Conservation (phyloP, 2,888 invertebrate species). For the Merodon equestris region DNA sequence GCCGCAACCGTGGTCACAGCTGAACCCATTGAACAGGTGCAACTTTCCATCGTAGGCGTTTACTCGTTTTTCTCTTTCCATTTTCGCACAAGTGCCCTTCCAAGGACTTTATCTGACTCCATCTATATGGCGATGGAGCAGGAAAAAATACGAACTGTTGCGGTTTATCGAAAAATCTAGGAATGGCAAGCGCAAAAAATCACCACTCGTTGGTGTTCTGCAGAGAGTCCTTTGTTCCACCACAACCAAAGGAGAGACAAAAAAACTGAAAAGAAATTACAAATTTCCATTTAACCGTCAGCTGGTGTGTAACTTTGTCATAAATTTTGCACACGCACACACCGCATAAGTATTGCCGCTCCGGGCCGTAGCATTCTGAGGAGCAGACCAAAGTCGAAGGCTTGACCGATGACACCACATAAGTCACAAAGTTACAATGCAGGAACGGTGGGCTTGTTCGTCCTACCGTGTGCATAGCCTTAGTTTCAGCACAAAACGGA, state of each 20-base stretch:
- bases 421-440: slow-evolving; percentile 53
- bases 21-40: slow-evolving; percentile 56
- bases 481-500: slow-evolving; percentile 2
- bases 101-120: slow-evolving; percentile 9
- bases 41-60: slow-evolving; percentile 29
- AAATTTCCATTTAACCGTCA: slow-evolving; percentile 62
- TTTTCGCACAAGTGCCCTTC: slow-evolving; percentile 8
- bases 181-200: slow-evolving; percentile 34
- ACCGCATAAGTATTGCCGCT: slow-evolving; percentile 22
- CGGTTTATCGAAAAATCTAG: slow-evolving; percentile 64
- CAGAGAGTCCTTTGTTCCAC: slow-evolving; percentile 2
- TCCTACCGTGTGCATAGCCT: slow-evolving; percentile 21
- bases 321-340: slow-evolving; percentile 65
- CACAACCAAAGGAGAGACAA: not conserved
- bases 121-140: not conserved
- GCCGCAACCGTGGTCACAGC: slow-evolving; percentile 57
- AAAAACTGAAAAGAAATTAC: slow-evolving; percentile 38
- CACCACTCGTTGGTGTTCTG: not conserved
- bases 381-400: slow-evolving; percentile 31
- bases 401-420: slow-evolving; percentile 64
- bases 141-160: slow-evolving; percentile 34
- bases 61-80: slow-evolving; percentile 23
- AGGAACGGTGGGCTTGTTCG: not conserved
- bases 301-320: slow-evolving; percentile 60
- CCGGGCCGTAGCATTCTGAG: slow-evolving; percentile 9